Percentiles rank a stretch among this genome's conserved stretches.
Evolutionary conservation across 2,888 invertebrate genomes (phyloP).

Genomic region (Listrodromus nycthemerus): DNA sequence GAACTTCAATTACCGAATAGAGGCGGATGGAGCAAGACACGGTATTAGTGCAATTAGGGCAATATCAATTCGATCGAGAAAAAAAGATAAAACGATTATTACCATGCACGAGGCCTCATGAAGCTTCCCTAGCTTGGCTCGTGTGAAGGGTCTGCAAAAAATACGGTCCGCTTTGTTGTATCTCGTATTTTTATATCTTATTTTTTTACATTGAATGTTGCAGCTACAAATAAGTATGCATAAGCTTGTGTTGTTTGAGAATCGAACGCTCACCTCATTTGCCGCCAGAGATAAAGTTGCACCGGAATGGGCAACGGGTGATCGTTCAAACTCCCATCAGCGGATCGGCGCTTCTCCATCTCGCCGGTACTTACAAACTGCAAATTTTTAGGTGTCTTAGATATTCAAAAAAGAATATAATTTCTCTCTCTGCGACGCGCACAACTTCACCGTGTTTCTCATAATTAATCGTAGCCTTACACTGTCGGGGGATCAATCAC

Average conservation of each 20-base stretch:
- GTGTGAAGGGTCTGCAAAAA: slow-evolving; percentile 94
- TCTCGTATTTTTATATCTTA: neutral
- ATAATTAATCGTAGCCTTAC: slow-evolving; percentile 26
- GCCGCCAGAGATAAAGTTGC: slow-evolving; percentile 98
- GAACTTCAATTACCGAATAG: slow-evolving; percentile 87
- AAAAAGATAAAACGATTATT: slow-evolving; percentile 83
- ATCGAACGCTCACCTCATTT: slow-evolving; percentile 89
- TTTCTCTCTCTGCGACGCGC: neutral
- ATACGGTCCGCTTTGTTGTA: neutral
- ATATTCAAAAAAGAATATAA: neutral
- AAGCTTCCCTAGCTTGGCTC: slow-evolving; percentile 97
- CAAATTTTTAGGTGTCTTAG: neutral
- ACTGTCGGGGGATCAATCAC: slow-evolving; percentile 53
- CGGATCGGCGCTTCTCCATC: slow-evolving; percentile 80
- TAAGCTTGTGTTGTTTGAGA: neutral
- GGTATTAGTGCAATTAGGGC: neutral
- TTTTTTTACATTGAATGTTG: no score
- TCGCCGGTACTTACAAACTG: slow-evolving; percentile 34
- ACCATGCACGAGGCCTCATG: slow-evolving; percentile 99
- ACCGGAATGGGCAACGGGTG: slow-evolving; percentile 96
- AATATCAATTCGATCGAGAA: neutral
- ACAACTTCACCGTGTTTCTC: slow-evolving; percentile 14
- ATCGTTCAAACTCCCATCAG: slow-evolving; percentile 89
- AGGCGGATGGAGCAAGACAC: slow-evolving; percentile 9
- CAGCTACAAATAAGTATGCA: neutral